Percentiles rank a stretch among this genome's conserved stretches.
Evolutionary conservation across 30 jellyfish, hydroid and myxozoan genomes (phyloP).

Genomic region (Turritopsis dohrnii): DNA sequence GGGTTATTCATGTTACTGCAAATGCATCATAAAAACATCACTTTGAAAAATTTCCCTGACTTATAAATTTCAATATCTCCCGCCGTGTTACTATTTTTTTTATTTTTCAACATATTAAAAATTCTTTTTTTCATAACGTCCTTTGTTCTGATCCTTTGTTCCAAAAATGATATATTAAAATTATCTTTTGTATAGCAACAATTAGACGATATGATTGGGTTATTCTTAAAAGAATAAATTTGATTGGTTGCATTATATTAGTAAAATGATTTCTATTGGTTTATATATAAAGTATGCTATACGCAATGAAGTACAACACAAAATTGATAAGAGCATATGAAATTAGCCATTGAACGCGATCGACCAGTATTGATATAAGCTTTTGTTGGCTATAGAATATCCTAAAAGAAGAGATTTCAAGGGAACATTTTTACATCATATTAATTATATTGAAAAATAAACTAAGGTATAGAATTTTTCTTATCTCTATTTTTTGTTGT

Average conservation of each 20-base stretch:
- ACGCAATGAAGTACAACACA: constrained; percentile 14
- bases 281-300: constrained; percentile 17
- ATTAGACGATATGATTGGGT: not conserved
- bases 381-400: not conserved
- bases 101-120: not conserved
- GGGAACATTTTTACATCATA: not conserved
- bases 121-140: not conserved
- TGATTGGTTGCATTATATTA: constrained; percentile 4
- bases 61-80: constrained; percentile 10
- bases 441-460: not conserved
- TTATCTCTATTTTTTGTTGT: not conserved
- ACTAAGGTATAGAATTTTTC: not conserved
- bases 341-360: constrained; percentile 1
- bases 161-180: not conserved
- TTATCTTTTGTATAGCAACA: not conserved
- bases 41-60: not conserved
- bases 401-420: not conserved
- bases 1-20: not conserved
- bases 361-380: not conserved
- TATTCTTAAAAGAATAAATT: not conserved
- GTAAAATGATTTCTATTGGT: constrained; percentile 15
- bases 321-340: constrained; percentile 9
- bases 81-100: not conserved
- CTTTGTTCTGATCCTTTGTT: not conserved
- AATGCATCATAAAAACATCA: not conserved